Conservation (phyloP, 2,113 vertebrate species). For the Macaca nemestrina region DNA sequence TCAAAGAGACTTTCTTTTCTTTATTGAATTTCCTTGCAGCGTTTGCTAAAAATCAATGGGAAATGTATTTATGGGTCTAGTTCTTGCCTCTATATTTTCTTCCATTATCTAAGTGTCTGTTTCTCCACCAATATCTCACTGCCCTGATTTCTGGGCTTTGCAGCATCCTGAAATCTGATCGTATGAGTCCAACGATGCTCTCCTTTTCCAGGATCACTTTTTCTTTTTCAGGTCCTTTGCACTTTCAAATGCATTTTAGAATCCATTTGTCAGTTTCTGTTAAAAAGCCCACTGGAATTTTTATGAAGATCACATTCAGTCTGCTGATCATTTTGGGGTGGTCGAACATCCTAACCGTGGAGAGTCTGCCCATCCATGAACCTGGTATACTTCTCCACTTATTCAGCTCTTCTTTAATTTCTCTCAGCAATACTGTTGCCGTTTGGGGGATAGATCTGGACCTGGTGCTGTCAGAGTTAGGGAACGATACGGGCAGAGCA, state of each 20-base stretch:
- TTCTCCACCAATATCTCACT: rapidly evolving
- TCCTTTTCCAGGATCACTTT: no score
- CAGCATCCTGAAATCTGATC: rapidly evolving
- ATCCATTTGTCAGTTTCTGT: rapidly evolving
- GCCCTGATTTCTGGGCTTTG: rapidly evolving
- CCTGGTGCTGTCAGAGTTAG: not conserved
- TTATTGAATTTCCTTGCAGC: not conserved
- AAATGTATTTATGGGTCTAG: rapidly evolving
- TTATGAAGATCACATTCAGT: rapidly evolving
- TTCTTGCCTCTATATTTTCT: rapidly evolving
- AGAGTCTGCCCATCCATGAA: rapidly evolving
- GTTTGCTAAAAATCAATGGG: not conserved
- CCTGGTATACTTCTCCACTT: rapidly evolving
- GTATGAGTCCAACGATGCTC: rapidly evolving
- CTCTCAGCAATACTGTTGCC: rapidly evolving
- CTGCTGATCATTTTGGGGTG: rapidly evolving
- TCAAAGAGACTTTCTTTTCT: not conserved
- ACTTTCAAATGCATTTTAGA: not conserved
- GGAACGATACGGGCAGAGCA: rapidly evolving
- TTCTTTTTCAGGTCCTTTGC: not conserved
- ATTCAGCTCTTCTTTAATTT: not conserved
- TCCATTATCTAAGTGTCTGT: rapidly evolving
- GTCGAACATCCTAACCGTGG: rapidly evolving
- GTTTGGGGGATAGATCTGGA: not conserved
- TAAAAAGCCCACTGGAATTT: rapidly evolving